These are phyloP conservation scores for Leuciscus waleckii DNA, from an alignment of 2,797 vertebrate species.

Conservation along the genomic window DNA sequence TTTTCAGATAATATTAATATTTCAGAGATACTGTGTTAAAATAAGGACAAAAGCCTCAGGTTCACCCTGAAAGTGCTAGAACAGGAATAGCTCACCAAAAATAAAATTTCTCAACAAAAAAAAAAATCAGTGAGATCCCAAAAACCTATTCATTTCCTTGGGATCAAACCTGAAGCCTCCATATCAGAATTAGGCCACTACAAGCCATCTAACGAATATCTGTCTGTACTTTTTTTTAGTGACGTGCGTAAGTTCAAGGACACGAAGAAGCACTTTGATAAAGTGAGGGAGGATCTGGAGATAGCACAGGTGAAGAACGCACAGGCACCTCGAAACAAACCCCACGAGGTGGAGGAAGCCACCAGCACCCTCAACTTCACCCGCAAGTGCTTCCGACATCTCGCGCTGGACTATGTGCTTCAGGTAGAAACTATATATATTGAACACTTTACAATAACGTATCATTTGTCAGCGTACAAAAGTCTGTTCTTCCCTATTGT, in stretches of 20 bases:
- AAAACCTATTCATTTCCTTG: background rate
- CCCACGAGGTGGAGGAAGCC: slow-evolving; percentile 95
- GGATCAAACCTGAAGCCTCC: background rate
- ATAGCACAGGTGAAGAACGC: slow-evolving; percentile 95
- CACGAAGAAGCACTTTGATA: slow-evolving; percentile 97
- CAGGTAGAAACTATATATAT: slow-evolving; percentile 77
- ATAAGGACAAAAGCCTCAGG: background rate
- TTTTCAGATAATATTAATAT: background rate
- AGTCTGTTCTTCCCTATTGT: background rate
- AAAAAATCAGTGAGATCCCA: background rate
- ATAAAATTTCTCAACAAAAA: background rate
- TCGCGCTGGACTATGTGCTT: slow-evolving; percentile 93
- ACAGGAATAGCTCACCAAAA: background rate
- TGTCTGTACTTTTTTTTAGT: slow-evolving; percentile 69
- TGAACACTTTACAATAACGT: background rate
- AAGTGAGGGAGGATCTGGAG: slow-evolving; percentile 93
- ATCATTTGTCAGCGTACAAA: background rate
- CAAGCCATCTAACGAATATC: background rate
- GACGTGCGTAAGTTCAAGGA: slow-evolving; percentile 97
- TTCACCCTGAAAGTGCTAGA: background rate
- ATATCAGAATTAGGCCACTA: background rate
- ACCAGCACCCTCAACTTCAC: slow-evolving; percentile 87
- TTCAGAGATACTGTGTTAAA: slow-evolving; percentile 3
- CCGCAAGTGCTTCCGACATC: slow-evolving; percentile 94
- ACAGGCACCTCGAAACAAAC: slow-evolving; percentile 92